phyloP scores from a whole-genome alignment of 64 coral and sea anemone genomes.

The Actinia equina region DNA sequence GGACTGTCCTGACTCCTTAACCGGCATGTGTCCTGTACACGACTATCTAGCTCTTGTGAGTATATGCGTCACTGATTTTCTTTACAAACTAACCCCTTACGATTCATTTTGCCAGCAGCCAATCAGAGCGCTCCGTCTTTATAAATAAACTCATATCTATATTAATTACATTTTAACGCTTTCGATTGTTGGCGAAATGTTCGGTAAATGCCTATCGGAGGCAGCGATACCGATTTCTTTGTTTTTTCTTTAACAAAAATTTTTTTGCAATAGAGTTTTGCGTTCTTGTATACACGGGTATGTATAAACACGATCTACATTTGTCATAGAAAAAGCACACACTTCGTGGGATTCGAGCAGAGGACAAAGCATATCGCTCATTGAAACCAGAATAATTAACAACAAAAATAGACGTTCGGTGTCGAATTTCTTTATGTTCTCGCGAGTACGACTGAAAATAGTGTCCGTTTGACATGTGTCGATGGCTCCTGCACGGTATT shows the following conservation, averaged over 20 bases:
- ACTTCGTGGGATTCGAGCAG: neutral
- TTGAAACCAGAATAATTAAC: constrained; percentile 14
- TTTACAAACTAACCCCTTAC: constrained; percentile 85
- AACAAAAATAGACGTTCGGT: constrained; percentile 20
- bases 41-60: constrained; percentile 44
- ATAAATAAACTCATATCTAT: constrained; percentile 99
- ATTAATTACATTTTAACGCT: constrained; percentile 99
- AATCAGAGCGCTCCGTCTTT: constrained; percentile 75
- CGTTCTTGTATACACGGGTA: neutral
- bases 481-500: constrained; percentile 1
- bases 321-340: neutral
- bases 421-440: constrained; percentile 10
- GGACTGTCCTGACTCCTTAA: constrained; percentile 26
- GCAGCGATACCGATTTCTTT: constrained; percentile 38
- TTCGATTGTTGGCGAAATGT: constrained; percentile 98
- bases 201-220: constrained; percentile 91
- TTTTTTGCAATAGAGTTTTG: neutral
- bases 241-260: constrained; percentile 17
- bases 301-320: neutral
- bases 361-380: constrained; percentile 4
- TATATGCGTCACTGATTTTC: constrained; percentile 85
- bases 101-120: constrained; percentile 81
- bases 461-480: neutral
- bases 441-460: constrained; percentile 3
- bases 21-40: constrained; percentile 45